Evolutionary conservation across 37 sponge, comb jelly and placozoan genomes (phyloP).

Genomic region (Spongilla lacustris): DNA sequence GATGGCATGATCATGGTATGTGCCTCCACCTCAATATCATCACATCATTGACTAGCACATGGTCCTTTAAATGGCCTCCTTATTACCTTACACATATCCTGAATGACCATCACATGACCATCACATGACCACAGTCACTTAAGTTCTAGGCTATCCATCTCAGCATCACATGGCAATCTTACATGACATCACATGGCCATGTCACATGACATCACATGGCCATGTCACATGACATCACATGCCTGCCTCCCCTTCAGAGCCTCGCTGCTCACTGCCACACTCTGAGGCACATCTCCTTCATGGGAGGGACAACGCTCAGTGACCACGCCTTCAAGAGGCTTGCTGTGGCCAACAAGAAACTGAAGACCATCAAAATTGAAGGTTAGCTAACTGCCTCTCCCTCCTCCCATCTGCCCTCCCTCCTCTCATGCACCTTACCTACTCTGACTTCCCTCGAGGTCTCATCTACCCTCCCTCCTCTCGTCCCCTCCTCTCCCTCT

Average conservation of each 20-base stretch:
- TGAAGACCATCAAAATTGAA: constrained; percentile 71
- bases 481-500: too few relatives aligned
- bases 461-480: too few relatives aligned
- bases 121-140: neutral
- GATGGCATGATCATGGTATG: constrained; percentile 75
- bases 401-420: too few relatives aligned
- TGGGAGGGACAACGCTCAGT: constrained; percentile 65
- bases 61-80: too few relatives aligned
- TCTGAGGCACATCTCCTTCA: constrained; percentile 72
- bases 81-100: too few relatives aligned
- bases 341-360: constrained; percentile 68
- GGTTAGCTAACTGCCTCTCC: constrained; percentile 42
- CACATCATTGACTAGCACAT: neutral
- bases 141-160: too few relatives aligned
- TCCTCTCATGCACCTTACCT: too few relatives aligned
- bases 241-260: constrained; percentile 10
- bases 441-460: too few relatives aligned
- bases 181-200: constrained; percentile 2
- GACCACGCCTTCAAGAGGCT: constrained; percentile 75
- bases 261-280: constrained; percentile 73
- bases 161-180: neutral
- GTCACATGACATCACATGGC: neutral
- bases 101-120: neutral
- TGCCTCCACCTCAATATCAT: neutral
- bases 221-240: neutral